Percentiles rank a stretch among this genome's conserved stretches.
Evolutionary conservation across 2,113 vertebrate species (phyloP).

Genomic region (Podarcis muralis): DNA sequence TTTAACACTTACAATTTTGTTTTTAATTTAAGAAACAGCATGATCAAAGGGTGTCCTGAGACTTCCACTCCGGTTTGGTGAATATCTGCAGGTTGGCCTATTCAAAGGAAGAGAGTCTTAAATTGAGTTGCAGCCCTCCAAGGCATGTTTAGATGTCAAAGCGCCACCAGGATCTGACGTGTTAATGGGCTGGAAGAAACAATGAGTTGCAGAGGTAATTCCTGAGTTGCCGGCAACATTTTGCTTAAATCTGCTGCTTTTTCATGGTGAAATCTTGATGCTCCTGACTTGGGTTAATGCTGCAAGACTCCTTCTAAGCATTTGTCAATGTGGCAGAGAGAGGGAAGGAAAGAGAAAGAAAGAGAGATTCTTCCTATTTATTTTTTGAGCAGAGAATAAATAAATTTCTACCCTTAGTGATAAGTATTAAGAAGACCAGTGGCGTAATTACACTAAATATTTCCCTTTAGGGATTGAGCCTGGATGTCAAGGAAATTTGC

Average conservation of each 20-base stretch:
- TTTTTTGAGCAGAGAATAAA: conserved; percentile 68
- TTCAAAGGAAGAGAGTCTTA: conserved; percentile 77
- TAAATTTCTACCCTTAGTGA: conserved; percentile 66
- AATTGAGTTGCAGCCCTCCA: conserved; percentile 82
- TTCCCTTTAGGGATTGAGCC: conserved; percentile 68
- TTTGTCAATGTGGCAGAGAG: conserved; percentile 30
- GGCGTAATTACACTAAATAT: conserved; percentile 75
- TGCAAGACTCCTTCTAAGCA: conserved; percentile 22
- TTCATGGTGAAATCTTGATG: conserved; percentile 20
- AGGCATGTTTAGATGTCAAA: conserved; percentile 81
- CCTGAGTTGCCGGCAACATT: conserved; percentile 79
- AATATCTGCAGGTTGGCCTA: conserved; percentile 76
- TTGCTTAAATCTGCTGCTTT: conserved; percentile 74
- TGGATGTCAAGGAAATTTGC: conserved; percentile 71
- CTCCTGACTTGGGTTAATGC: background rate
- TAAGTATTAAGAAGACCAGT: conserved; percentile 73
- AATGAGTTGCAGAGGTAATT: conserved; percentile 82
- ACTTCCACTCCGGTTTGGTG: conserved; percentile 73
- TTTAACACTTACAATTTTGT: conserved; percentile 95
- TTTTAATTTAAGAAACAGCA: conserved; percentile 85
- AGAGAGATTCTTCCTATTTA: background rate
- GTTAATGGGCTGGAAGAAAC: conserved; percentile 82
- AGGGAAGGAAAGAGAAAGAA: background rate
- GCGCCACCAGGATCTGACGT: conserved; percentile 81
- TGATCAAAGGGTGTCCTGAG: conserved; percentile 81